Evolutionary conservation across 2,888 invertebrate genomes (phyloP).

Genomic region (Archaeoteleia sp.): DNA sequence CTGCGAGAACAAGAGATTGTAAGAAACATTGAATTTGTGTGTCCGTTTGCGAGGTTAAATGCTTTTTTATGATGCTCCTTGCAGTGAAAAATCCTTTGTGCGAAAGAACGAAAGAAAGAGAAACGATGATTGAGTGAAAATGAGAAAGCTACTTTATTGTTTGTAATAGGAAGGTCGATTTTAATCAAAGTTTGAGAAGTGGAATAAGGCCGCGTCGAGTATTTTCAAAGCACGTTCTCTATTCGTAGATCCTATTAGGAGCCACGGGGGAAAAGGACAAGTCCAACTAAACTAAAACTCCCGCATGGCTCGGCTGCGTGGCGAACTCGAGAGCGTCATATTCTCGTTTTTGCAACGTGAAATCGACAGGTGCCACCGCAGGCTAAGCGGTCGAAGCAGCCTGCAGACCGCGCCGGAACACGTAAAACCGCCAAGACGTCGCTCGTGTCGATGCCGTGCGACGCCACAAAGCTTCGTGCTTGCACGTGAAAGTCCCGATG

Average conservation of each 20-base stretch:
- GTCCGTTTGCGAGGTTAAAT: too few relatives aligned
- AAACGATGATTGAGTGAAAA: constrained; percentile 13
- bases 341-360: constrained; percentile 56
- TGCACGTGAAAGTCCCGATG: constrained; percentile 33
- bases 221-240: constrained; percentile 44
- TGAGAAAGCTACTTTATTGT: constrained; percentile 19
- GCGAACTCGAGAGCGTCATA: constrained; percentile 32
- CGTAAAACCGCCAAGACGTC: constrained; percentile 50
- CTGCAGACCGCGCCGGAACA: constrained; percentile 36
- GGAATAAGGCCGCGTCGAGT: constrained; percentile 27
- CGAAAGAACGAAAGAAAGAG: constrained; percentile 2
- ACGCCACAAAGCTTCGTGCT: constrained; percentile 40
- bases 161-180: constrained; percentile 38
- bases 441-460: constrained; percentile 32
- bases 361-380: constrained; percentile 69
- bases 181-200: constrained; percentile 42
- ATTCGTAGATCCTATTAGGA: constrained; percentile 37
- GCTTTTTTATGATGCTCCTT: too few relatives aligned
- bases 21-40: too few relatives aligned
- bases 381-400: constrained; percentile 56
- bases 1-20: too few relatives aligned
- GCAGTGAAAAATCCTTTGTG: neutral
- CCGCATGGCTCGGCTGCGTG: constrained; percentile 7
- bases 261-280: constrained; percentile 26
- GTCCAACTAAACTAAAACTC: constrained; percentile 38